Conservation (phyloP, 2,888 invertebrate species). For the Cheilosia impressa region DNA sequence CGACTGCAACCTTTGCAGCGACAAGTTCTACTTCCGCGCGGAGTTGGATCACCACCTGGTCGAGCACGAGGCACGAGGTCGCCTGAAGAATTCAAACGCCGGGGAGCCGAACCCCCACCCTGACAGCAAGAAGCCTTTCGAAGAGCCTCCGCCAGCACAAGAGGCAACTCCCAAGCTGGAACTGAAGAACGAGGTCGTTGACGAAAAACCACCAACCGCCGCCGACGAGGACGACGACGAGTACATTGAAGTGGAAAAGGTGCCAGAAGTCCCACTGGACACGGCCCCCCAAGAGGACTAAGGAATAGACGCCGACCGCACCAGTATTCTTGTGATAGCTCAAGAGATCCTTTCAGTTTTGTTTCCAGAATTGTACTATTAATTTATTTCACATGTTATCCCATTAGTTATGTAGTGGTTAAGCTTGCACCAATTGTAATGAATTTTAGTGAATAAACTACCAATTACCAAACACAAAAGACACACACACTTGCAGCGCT, state of each 20-base stretch:
- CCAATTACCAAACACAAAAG: slow-evolving; percentile 66
- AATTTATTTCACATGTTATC: slow-evolving; percentile 72
- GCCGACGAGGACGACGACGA: slow-evolving; percentile 81
- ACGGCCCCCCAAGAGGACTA: slow-evolving; percentile 44
- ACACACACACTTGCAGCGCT: slow-evolving; percentile 18
- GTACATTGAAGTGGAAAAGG: slow-evolving; percentile 83
- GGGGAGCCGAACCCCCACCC: slow-evolving; percentile 14
- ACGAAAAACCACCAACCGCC: slow-evolving; percentile 28
- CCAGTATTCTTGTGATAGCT: slow-evolving; percentile 75
- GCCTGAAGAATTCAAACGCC: slow-evolving; percentile 15
- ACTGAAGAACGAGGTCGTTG: slow-evolving; percentile 41
- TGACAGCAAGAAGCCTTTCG: slow-evolving; percentile 53
- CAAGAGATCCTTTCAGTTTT: slow-evolving; percentile 61
- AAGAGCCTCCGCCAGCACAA: slow-evolving; percentile 18
- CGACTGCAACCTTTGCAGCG: slow-evolving; percentile 92
- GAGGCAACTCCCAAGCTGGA: slow-evolving; percentile 34
- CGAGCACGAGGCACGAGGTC: slow-evolving; percentile 84
- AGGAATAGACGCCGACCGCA: slow-evolving; percentile 17
- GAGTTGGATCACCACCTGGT: slow-evolving; percentile 94
- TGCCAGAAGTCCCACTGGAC: slow-evolving; percentile 77
- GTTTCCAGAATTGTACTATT: slow-evolving; percentile 64
- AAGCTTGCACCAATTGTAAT: slow-evolving; percentile 75
- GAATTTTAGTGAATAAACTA: slow-evolving; percentile 72
- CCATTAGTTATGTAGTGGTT: slow-evolving; percentile 71
- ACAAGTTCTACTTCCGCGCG: slow-evolving; percentile 95